Evolutionary conservation across 1,140 invertebrate species (phyloP).

Genomic region (Drosophila watanabei): DNA sequence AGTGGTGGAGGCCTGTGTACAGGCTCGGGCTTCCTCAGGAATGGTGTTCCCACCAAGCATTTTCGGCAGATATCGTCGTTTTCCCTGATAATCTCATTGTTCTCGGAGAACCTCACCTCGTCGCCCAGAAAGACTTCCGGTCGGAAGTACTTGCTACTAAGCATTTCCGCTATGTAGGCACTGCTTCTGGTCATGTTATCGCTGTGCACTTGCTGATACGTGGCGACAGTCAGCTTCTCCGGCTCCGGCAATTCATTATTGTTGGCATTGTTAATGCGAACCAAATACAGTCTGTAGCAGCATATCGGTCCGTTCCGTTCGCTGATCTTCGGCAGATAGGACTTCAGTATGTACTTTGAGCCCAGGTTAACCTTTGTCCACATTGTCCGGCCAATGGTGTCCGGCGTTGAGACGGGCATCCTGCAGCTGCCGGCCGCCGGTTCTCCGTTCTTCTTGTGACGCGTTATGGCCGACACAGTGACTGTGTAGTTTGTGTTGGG

Average conservation of each 20-base stretch:
- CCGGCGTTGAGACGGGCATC: constrained; percentile 90
- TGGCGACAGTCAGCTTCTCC: constrained; percentile 89
- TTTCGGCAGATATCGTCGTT: constrained; percentile 70
- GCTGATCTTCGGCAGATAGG: constrained; percentile 90
- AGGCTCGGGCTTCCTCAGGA: constrained; percentile 42
- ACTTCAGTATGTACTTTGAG: constrained; percentile 90
- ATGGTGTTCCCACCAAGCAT: constrained; percentile 62
- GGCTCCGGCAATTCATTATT: constrained; percentile 89
- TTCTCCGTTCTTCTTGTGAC: constrained; percentile 89
- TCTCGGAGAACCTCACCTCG: constrained; percentile 83
- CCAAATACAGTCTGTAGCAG: constrained; percentile 93
- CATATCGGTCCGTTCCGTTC: constrained; percentile 95
- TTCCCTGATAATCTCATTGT: constrained; percentile 57
- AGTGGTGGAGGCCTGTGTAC: constrained; percentile 23
- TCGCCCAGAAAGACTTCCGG: constrained; percentile 90
- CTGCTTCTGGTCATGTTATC: constrained; percentile 86
- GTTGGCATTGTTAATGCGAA: constrained; percentile 89
- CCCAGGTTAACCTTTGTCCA: constrained; percentile 91
- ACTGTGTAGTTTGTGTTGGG: constrained; percentile 94
- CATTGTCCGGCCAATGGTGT: constrained; percentile 87
- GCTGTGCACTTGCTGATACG: constrained; percentile 91
- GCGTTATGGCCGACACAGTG: constrained; percentile 90
- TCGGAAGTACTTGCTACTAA: constrained; percentile 88
- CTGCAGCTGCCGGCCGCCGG: constrained; percentile 87
- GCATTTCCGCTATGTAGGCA: constrained; percentile 93